These are phyloP conservation scores for Agonopterix alstromeriana DNA, from an alignment of 2,888 invertebrate species.

Conservation along the genomic window DNA sequence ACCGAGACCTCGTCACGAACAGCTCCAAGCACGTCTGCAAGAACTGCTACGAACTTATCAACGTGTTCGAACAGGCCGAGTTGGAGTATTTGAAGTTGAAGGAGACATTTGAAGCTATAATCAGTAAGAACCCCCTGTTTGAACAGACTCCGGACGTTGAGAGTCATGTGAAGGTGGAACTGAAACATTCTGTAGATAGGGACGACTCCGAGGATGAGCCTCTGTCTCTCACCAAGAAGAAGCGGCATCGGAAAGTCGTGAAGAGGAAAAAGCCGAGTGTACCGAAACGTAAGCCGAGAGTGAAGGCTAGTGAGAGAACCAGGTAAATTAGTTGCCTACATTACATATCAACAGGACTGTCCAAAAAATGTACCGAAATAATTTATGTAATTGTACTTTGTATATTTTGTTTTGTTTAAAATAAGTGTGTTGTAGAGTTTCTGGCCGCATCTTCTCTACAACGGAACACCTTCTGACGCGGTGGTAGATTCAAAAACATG, in stretches of 20 bases:
- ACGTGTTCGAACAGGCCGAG: slow-evolving; percentile 57
- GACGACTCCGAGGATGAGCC: slow-evolving; percentile 58
- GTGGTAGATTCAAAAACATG: too few relatives aligned
- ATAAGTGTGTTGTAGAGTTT: too few relatives aligned
- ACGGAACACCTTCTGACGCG: too few relatives aligned
- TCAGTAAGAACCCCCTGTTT: slow-evolving; percentile 58
- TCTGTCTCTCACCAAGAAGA: slow-evolving; percentile 47
- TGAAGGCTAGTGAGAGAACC: slow-evolving; percentile 3
- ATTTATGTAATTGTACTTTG: too few relatives aligned
- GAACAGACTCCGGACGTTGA: slow-evolving; percentile 19
- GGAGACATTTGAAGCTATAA: slow-evolving; percentile 51
- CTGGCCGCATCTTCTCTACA: too few relatives aligned
- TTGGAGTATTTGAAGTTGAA: slow-evolving; percentile 52
- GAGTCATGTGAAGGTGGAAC: slow-evolving; percentile 32
- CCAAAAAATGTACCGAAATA: too few relatives aligned
- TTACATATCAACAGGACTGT: too few relatives aligned
- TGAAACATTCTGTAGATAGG: not conserved
- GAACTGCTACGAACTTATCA: slow-evolving; percentile 51
- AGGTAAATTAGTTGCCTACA: not conserved
- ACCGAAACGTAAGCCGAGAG: slow-evolving; percentile 24
- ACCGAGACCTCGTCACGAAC: slow-evolving; percentile 28
- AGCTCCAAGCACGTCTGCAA: slow-evolving; percentile 44
- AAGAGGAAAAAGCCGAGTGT: slow-evolving; percentile 48
- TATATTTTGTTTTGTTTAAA: too few relatives aligned
- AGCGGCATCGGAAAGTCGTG: slow-evolving; percentile 37